Evolutionary conservation across 2,888 invertebrate species (phyloP), one percentile per base, ranked within the genome.

Genomic region (Torymus tubicola): DNA sequence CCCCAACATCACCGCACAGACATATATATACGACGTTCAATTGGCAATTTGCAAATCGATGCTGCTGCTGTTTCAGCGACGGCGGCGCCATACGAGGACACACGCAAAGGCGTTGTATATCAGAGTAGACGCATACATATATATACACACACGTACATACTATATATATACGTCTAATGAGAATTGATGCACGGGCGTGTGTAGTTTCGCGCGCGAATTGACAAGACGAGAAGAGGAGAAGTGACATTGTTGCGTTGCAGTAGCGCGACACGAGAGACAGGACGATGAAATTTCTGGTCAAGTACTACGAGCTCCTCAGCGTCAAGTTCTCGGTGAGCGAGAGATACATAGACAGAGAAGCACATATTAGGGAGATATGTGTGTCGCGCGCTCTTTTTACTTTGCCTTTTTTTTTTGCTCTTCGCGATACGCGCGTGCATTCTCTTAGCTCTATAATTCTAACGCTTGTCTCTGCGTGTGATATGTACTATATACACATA

Each of bases 231-330:
- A 21, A 21, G 21, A 21, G 21, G 21, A 42, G 42, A 42, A 42
- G 42, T 42, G 42, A 42, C 42, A 8, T 42, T 42, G 42, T 31
- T 31, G 2, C 21, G 31, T 42, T 31, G 31, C 8, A 3, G 31
- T 31, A 3, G 31, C n/a, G n/a, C n/a, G n/a, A n/a, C n/a, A n/a
- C n/a, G n/a, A n/a, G n/a, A n/a, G 16, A n/a, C 3, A 21, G 70
- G 18, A 72, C 63, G n/a, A 90, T 90, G 89, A 89, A 89, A 86
- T 90, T 90, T 85, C 85, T 89, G 82, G 89, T 88, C 84, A 87
- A 88, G 83, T 88, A 89, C 86, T 86, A 84, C 84, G 88, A 89
- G 84, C 86, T 88, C 82, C 85, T 89, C 86, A 87, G 84, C 87
- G 86, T 89, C 83, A 88, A 87, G 83, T 90, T 89, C 83, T 84